Conservation (phyloP, 2,797 vertebrate species). For the Buphagus erythrorhynchus region DNA sequence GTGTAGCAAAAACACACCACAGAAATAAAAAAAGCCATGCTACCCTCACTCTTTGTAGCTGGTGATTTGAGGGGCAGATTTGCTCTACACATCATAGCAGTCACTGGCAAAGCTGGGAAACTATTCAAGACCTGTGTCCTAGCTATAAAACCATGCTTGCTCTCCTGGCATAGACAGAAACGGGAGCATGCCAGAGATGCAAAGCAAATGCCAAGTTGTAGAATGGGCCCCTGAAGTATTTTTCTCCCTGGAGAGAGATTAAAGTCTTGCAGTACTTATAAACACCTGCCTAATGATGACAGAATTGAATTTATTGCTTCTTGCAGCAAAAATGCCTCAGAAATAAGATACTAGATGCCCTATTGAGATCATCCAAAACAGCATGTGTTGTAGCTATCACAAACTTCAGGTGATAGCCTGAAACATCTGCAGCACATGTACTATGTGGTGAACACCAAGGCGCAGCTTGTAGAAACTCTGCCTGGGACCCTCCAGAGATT, state of each 20-base stretch:
- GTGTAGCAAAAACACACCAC: not conserved
- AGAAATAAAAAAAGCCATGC: not conserved
- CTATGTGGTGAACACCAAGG: constrained; percentile 35
- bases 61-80: not conserved
- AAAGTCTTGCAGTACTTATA: constrained; percentile 62
- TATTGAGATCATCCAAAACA: constrained; percentile 32
- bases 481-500: constrained; percentile 21
- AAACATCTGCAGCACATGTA: constrained; percentile 56
- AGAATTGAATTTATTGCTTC: constrained; percentile 59
- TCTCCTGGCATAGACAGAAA: constrained; percentile 10
- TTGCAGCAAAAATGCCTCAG: constrained; percentile 55
- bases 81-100: not conserved
- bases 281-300: constrained; percentile 63
- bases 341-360: constrained; percentile 49
- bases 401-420: constrained; percentile 25
- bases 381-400: constrained; percentile 29
- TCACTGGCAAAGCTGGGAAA: not conserved
- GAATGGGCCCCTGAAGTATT: constrained; percentile 4
- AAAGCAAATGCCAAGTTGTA: constrained; percentile 16
- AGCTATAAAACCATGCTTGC: not conserved
- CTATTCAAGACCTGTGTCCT: accelerated
- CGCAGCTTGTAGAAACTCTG: constrained; percentile 9
- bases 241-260: constrained; percentile 43
- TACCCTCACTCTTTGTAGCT: not conserved
- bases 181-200: not conserved